Base-by-base conservation (phyloP, 1,140 invertebrate species). In the Hypsibius dujardini region DNA sequence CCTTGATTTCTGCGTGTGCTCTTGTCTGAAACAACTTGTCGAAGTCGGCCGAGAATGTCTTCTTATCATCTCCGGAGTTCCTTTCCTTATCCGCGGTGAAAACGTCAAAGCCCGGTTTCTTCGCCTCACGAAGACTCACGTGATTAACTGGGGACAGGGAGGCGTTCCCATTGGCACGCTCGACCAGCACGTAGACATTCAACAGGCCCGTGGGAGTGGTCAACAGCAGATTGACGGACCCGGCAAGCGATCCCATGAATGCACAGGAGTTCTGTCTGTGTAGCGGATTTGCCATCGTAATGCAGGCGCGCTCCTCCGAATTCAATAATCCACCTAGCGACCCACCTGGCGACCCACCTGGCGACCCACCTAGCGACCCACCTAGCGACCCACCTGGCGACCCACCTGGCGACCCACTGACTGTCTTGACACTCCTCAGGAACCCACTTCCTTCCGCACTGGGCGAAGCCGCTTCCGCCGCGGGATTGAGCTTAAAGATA, bases 261-360 rank as follows among this genome's bases (percentile, higher is more conserved):
- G 12, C 62, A 12, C 7, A 3, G 12, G 62, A 12, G 42, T 67
- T 15, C 12, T 67, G 62, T 12, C 62, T 42, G 42, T 67, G 62
- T 42, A 67, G 62, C 62, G 62, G 62, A 67, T 42, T 67, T 3
- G 12, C 12, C 42, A 67, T 67, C 3, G 62, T 67, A 45, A 45
- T 12, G 12, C 12, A 12, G 12, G 62, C 62, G 12, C 62, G 62
- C 45, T 67, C 62, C 45, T 67, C 62, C 42, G 42, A 15, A 42
- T 45, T 67, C 12, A 67, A 42, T 45, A 67, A 67, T 12, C 62
- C 62, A 12, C 62, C 62, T 7, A 42, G 12, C 12, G 62, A 7
- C 28, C 28, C 28, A 28, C 28, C 28, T 28, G 28, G 28, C 28
- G 28, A 28, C 28, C 28, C 28, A 28, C 28, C 28, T 28, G 28